A percentile compares a stretch with the other conserved stretches of the same genome.
Evolutionary conservation across 2,888 invertebrate genomes (phyloP).

Genomic region (Drosophila seclusa): DNA sequence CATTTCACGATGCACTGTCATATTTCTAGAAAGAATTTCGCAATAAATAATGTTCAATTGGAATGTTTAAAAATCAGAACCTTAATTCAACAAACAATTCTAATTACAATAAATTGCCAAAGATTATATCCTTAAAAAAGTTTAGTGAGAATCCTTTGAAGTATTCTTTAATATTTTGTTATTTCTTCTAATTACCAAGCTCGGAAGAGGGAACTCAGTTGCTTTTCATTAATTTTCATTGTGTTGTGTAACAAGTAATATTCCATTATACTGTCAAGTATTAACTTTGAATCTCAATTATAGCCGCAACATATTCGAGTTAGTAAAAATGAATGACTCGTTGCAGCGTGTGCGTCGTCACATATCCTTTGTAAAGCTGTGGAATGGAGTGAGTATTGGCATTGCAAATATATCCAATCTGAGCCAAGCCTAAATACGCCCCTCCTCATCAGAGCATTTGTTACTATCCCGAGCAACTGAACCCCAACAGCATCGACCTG

Average conservation of each 20-base stretch:
- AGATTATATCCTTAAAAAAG: too few species aligned
- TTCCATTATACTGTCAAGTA: neutral
- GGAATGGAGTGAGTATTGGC: slow-evolving; percentile 24
- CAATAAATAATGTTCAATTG: neutral
- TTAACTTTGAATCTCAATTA: neutral
- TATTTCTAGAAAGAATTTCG: neutral
- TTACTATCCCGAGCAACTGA: slow-evolving; percentile 1
- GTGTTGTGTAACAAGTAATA: neutral
- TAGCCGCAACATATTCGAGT: slow-evolving; percentile 4
- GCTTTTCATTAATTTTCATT: neutral
- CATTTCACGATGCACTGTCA: neutral
- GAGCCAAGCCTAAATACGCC: neutral
- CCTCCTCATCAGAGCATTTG: slow-evolving; percentile 15
- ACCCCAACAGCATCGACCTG: slow-evolving; percentile 19
- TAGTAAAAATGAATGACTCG: neutral
- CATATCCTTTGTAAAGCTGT: slow-evolving; percentile 10
- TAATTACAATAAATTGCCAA: neutral
- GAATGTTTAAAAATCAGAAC: neutral
- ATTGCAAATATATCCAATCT: neutral
- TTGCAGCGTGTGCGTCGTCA: slow-evolving; percentile 24
- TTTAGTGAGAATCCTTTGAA: neutral
- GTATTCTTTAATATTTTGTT: neutral
- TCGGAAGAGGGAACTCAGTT: neutral
- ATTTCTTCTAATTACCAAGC: neutral
- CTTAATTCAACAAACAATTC: neutral